These are phyloP conservation scores for Tyrophagus putrescentiae DNA, from an alignment of 1,140 invertebrate genomes.

Conservation along the genomic window DNA sequence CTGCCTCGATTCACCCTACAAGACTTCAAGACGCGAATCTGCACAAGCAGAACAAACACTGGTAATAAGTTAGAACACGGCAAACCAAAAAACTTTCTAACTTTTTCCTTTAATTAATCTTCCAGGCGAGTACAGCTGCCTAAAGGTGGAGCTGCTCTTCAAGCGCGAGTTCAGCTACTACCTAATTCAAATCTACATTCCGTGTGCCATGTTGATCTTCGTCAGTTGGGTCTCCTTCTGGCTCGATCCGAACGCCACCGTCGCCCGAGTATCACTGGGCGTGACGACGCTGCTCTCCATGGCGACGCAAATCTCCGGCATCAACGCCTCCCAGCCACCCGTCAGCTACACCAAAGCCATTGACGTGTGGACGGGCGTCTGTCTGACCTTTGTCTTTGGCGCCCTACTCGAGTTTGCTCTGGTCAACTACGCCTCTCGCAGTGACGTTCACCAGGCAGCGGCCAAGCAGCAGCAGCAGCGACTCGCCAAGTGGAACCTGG, in stretches of 20 bases:
- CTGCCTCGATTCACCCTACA: conserved; percentile 35
- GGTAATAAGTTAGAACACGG: conserved; percentile 30
- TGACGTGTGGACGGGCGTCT: conserved; percentile 94
- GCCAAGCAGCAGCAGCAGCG: conserved; percentile 61
- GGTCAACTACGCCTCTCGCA: conserved; percentile 88
- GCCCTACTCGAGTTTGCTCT: conserved; percentile 87
- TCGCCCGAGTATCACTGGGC: conserved; percentile 36
- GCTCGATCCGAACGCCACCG: conserved; percentile 39
- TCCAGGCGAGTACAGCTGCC: conserved; percentile 30
- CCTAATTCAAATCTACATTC: conserved; percentile 39
- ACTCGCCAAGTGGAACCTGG: conserved; percentile 15
- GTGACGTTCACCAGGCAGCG: conserved; percentile 72
- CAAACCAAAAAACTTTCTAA: conserved; percentile 22
- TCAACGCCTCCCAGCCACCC: conserved; percentile 87
- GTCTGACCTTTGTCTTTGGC: conserved; percentile 88
- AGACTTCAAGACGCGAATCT: conserved; percentile 35
- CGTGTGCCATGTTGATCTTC: conserved; percentile 41
- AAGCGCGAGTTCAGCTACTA: conserved; percentile 38
- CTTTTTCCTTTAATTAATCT: conserved; percentile 38
- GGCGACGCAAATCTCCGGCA: conserved; percentile 50
- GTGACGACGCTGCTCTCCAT: conserved; percentile 42
- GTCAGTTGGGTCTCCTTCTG: conserved; percentile 45
- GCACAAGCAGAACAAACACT: conserved; percentile 38
- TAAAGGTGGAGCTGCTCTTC: conserved; percentile 30
- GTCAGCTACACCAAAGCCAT: conserved; percentile 95